These are phyloP conservation scores for Leptopilina drosophilae DNA, from an alignment of 2,888 invertebrate genomes.

Conservation along the genomic window DNA sequence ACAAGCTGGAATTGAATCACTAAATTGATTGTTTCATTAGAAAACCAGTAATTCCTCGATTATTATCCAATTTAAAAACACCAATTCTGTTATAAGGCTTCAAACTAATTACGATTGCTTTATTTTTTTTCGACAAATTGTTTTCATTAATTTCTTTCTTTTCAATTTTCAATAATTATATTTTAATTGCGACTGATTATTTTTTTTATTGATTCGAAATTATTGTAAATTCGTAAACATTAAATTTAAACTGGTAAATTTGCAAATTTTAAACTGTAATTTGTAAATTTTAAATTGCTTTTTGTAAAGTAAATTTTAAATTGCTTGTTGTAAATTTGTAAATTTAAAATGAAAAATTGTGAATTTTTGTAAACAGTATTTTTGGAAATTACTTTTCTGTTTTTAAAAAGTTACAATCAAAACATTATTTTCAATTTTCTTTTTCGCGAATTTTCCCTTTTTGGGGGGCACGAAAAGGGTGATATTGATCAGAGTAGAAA, in stretches of 20 bases:
- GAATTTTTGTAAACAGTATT: too few species aligned
- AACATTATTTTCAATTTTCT: too few species aligned
- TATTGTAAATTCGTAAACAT: neutral
- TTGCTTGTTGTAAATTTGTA: too few species aligned
- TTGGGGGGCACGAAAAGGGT: too few species aligned
- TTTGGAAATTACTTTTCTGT: too few species aligned
- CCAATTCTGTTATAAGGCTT: neutral
- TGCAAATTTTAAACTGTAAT: too few species aligned
- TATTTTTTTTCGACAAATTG: neutral
- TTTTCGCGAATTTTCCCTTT: neutral
- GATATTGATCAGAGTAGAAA: neutral
- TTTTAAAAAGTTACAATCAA: too few species aligned
- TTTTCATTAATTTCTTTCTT: neutral
- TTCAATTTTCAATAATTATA: neutral
- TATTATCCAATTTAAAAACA: neutral
- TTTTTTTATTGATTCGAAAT: neutral
- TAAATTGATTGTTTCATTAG: slow-evolving; percentile 9
- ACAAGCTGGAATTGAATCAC: slow-evolving; percentile 27
- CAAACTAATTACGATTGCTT: neutral
- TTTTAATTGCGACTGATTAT: neutral
- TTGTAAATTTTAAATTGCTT: too few species aligned
- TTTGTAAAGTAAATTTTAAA: too few species aligned
- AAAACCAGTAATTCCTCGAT: neutral
- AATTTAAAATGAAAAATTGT: too few species aligned
- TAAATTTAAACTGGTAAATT: neutral